Base-by-base conservation (phyloP, 2,888 invertebrate genomes). In the Mycalesis mineus region DNA sequence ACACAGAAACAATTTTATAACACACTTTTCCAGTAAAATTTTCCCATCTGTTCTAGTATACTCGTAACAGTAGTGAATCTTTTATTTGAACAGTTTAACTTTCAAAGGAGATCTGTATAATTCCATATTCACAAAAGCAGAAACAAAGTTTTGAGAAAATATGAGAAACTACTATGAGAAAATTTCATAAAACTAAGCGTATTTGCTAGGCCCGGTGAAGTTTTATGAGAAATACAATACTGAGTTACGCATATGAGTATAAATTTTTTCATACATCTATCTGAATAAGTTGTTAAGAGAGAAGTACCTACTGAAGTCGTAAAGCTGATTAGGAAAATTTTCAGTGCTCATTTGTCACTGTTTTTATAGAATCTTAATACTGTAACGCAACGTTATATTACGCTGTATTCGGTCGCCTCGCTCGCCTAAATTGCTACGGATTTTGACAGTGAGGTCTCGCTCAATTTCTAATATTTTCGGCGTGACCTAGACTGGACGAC, bases 101-200 rank as follows among this genome's bases (percentile, higher is more conserved):
- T n/a, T 36, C 48, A 17, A 22, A 37, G 48, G 37, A 49, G 28
- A 49, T 49, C 28, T 37, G 22, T 37, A 49, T 39, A 49, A 49
- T 49, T 39, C 33, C 49, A 28, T 37, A 49, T 39, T 49, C 49
- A 39, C 39, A 22, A 49, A 49, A 49, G 37, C 5, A 39, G 37
- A 49, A 49, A 49, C 13, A 49, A 49, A 49, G 37, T 49, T 49
- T 49, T 13, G 7, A n/a, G n/a, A n/a, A n/a, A n/a, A n/a, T n/a
- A n/a, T n/a, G n/a, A n/a, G n/a, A n/a, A n/a, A n/a, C n/a, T 36
- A n/a, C 13, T 22, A 44, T 28, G 47, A 47, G 33, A 47, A 39
- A 39, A 39, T 36, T 28, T 37, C 39, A 22, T 37, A 28, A 39
- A 48, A 37, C 37, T 37, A 37, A 31, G 37, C 36, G 7, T 48